These are phyloP conservation scores for Mungos mungo DNA, from an alignment of 2,113 vertebrate species.

Conservation along the genomic window DNA sequence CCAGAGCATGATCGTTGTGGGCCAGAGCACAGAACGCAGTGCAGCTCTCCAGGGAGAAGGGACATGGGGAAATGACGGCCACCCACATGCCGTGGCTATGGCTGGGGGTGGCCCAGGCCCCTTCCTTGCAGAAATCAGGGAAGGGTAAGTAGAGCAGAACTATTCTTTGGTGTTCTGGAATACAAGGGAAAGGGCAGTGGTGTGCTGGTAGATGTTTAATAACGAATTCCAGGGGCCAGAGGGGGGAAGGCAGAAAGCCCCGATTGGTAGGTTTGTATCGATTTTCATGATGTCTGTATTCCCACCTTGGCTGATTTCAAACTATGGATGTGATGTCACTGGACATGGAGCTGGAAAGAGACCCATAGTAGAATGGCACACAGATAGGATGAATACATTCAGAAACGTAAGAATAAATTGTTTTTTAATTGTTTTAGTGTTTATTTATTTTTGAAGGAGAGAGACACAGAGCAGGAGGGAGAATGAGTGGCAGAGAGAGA, in stretches of 20 bases:
- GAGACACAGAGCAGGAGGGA: no score
- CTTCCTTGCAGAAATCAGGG: background rate
- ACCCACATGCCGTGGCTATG: fast-evolving
- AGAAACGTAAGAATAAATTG: no score
- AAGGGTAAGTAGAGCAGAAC: background rate
- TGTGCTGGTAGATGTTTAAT: background rate
- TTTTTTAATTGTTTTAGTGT: no score
- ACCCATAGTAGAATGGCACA: fast-evolving
- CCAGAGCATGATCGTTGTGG: background rate
- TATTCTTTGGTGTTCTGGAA: background rate
- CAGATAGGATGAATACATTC: background rate
- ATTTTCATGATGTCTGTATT: background rate
- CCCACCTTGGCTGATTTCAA: background rate
- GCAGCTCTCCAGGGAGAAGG: no score
- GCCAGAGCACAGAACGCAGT: background rate
- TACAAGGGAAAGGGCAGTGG: background rate
- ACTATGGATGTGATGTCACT: background rate
- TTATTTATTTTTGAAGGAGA: no score
- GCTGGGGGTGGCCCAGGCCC: fast-evolving
- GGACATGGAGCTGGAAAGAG: background rate
- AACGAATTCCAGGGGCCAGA: background rate
- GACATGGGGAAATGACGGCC: background rate
- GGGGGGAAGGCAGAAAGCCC: background rate
- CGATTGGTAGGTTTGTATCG: background rate
- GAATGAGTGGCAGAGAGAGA: no score